Evolutionary conservation across 2,888 invertebrate species (phyloP).

Genomic region (Caenorhabditis angaria): DNA sequence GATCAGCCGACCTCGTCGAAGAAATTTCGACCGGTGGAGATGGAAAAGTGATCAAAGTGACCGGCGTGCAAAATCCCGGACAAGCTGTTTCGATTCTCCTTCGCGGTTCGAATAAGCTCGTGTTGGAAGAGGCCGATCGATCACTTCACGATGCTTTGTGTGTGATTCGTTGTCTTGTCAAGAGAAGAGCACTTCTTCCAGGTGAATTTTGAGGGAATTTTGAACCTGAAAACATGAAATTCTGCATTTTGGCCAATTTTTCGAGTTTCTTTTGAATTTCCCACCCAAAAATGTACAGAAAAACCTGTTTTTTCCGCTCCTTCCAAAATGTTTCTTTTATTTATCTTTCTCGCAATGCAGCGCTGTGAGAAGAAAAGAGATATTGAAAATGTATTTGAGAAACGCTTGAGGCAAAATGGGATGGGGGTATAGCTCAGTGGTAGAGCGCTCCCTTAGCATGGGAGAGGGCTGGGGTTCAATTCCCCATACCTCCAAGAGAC

Average conservation of each 20-base stretch:
- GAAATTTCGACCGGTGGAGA: constrained; percentile 88
- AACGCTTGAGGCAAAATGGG: not conserved
- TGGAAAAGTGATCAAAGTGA: constrained; percentile 86
- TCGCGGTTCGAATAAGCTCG: constrained; percentile 87
- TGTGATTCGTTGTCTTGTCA: constrained; percentile 94
- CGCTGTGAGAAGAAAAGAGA: not conserved
- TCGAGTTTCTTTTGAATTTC: constrained; percentile 59
- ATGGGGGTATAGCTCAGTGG: constrained; percentile 62
- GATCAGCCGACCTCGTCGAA: constrained; percentile 90
- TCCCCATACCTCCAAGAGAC: constrained; percentile 54
- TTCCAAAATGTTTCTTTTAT: too few relatives aligned
- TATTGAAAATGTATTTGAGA: not conserved
- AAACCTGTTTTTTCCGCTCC: constrained; percentile 4
- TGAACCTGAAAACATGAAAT: too few relatives aligned
- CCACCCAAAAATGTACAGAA: not conserved
- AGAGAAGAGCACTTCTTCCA: constrained; percentile 78
- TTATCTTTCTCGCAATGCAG: too few relatives aligned
- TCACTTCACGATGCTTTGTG: constrained; percentile 91
- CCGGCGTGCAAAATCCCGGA: constrained; percentile 86
- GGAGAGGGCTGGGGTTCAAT: constrained; percentile 61
- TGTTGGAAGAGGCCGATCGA: constrained; percentile 88
- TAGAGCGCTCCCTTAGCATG: constrained; percentile 66
- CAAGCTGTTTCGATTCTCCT: constrained; percentile 91
- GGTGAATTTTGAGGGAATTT: constrained; percentile 51
- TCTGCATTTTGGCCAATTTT: not conserved